Conservation (phyloP, 1,140 invertebrate genomes). For the Brachionus rotundiformis region DNA sequence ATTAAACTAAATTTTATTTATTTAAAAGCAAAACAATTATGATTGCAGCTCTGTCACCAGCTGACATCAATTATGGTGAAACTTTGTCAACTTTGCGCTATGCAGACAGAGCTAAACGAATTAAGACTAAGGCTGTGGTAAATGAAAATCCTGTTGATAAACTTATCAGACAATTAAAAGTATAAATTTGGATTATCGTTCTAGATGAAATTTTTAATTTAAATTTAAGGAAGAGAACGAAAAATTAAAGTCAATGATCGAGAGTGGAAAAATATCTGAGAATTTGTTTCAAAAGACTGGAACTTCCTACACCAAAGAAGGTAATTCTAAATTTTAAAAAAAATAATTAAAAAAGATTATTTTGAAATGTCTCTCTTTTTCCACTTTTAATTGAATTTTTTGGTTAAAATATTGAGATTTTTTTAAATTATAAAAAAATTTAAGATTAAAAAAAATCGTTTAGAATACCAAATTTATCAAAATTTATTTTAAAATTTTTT, state of each 20-base stretch:
- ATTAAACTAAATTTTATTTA: background rate
- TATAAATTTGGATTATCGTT: no score
- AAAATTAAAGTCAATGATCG: slow-evolving; percentile 63
- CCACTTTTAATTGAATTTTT: no score
- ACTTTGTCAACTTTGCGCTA: slow-evolving; percentile 72
- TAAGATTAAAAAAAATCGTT: background rate
- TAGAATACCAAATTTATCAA: no score
- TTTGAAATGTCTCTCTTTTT: slow-evolving; percentile 55
- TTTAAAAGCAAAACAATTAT: slow-evolving; percentile 63
- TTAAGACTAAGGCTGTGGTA: slow-evolving; percentile 89
- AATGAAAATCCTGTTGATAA: slow-evolving; percentile 70
- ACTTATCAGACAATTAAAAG: slow-evolving; percentile 60
- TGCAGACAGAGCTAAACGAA: slow-evolving; percentile 94
- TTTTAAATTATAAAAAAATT: no score
- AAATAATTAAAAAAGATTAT: no score
- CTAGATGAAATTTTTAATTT: no score
- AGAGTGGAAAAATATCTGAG: slow-evolving; percentile 56
- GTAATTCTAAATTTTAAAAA: slow-evolving; percentile 44
- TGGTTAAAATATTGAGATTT: no score
- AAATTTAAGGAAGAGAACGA: slow-evolving; percentile 68
- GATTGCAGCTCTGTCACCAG: slow-evolving; percentile 64
- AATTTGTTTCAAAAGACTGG: slow-evolving; percentile 50
- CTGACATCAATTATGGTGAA: slow-evolving; percentile 65
- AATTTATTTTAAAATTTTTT: slow-evolving; percentile 1
- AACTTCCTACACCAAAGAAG: slow-evolving; percentile 35